phyloP scores from a whole-genome alignment of 2,797 vertebrate species.

The Tenualosa ilisha region DNA sequence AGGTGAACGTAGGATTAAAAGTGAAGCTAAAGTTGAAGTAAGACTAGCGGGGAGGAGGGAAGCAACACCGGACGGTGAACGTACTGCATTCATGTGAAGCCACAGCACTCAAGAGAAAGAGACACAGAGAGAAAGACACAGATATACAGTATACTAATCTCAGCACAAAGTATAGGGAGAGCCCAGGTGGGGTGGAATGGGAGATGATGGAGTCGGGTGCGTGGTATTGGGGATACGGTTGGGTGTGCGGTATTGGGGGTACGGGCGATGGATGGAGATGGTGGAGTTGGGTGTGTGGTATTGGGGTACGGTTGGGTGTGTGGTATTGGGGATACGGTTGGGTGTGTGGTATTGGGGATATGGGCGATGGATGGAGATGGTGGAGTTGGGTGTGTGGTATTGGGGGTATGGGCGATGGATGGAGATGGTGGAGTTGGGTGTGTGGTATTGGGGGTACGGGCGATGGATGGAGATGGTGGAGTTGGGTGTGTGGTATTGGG shows the following conservation, averaged over 20 bases:
- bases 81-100: constrained; percentile 83
- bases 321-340: not conserved
- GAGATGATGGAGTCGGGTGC: not conserved
- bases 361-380: too few relatives aligned
- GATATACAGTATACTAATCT: constrained; percentile 50
- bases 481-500: not conserved
- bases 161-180: constrained; percentile 90
- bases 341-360: not conserved
- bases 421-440: not conserved
- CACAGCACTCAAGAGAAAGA: constrained; percentile 74
- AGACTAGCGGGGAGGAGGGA: not conserved
- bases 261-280: not conserved
- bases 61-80: constrained; percentile 1
- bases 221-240: not conserved
- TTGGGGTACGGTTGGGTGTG: not conserved
- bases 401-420: not conserved
- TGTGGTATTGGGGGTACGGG: not conserved
- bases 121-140: constrained; percentile 69
- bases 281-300: not conserved
- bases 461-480: too few relatives aligned
- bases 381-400: constrained; percentile 5
- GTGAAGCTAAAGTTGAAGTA: not conserved
- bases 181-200: constrained; percentile 42
- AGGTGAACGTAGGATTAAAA: not conserved
- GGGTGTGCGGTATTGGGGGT: not conserved